Evolutionary conservation across 2,888 invertebrate genomes (phyloP), one percentile per base, ranked within the genome.

Genomic region (Sialis lutaria): DNA sequence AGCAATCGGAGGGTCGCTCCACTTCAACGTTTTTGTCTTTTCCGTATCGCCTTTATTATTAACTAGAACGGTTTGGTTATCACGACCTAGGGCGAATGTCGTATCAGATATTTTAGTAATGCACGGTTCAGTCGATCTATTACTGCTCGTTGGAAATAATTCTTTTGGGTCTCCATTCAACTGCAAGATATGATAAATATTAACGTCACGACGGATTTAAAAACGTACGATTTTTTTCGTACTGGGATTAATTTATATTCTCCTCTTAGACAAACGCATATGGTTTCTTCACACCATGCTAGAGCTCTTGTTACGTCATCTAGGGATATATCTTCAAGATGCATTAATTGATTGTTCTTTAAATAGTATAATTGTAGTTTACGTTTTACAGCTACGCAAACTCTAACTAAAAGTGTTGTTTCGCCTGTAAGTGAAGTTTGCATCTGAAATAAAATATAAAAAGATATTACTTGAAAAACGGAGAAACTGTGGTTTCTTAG

Each of bases 321-420:
- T 40, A 90, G 67, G 47, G 75, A 77, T 52, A 91, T 80, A 57
- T 88, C 84, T 53, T 77, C 73, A 52, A 82, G 71, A 51, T 81
- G 74, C 51, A 81, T 72, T 58, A 92, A 90, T 54, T 79, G 76
- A 57, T 85, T 78, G 57, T 83, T 80, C 62, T 91, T 92, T 75
- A 91, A 92, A 60, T 82, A 88, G 64, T 84, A 95, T 10, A 95
- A 66, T 60, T 91, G 86, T 6, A 92, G 67, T 63, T 82, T 84
- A 56, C 86, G 73, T 59, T 85, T 81, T 0, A 93, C 89, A 22
- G 84, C 90, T 22, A 93, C 90, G 60, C 89, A 90, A 53, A 96
- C 68, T 41, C 87, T 74, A n/a, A 92, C 80, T 9, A 82, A 73
- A 4, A 81, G 75, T 51, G 78, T 79, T 33, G 77, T 75, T 57